Percentiles rank a stretch among this genome's conserved stretches.
phyloP scores from a whole-genome alignment of 1,140 invertebrate species.

The Tetranychus urticae region DNA sequence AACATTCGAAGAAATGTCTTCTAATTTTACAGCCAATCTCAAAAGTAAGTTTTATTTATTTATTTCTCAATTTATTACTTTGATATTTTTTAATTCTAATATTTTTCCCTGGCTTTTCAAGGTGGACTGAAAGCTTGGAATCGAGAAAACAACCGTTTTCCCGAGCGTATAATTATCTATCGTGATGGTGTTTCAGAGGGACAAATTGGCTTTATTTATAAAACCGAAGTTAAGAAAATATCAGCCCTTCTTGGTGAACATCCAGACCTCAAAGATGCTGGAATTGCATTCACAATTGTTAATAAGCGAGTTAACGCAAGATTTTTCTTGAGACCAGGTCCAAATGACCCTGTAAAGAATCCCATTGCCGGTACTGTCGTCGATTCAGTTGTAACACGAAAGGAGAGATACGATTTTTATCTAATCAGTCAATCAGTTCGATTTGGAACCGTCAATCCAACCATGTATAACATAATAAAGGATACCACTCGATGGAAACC shows the following conservation, averaged over 20 bases:
- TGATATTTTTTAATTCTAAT: neutral
- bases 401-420: conserved; percentile 57
- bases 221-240: conserved; percentile 21
- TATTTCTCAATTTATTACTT: neutral
- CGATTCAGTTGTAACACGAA: conserved; percentile 56
- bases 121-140: conserved; percentile 19
- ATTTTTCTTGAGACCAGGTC: conserved; percentile 17
- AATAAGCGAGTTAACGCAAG: conserved; percentile 32
- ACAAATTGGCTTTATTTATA: conserved; percentile 20
- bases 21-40: conserved; percentile 20
- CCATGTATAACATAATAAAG: conserved; percentile 47
- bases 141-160: conserved; percentile 16
- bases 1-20: conserved; percentile 8
- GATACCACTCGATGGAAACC: conserved; percentile 33
- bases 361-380: conserved; percentile 61
- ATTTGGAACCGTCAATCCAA: conserved; percentile 49
- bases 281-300: conserved; percentile 19
- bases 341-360: conserved; percentile 27
- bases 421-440: conserved; percentile 46
- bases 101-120: neutral
- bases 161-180: conserved; percentile 24
- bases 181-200: conserved; percentile 28
- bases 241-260: neutral
- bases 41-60: neutral
- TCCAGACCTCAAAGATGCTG: neutral